phyloP scores from a whole-genome alignment of 2,888 invertebrate species.

The Drosophila affinis region DNA sequence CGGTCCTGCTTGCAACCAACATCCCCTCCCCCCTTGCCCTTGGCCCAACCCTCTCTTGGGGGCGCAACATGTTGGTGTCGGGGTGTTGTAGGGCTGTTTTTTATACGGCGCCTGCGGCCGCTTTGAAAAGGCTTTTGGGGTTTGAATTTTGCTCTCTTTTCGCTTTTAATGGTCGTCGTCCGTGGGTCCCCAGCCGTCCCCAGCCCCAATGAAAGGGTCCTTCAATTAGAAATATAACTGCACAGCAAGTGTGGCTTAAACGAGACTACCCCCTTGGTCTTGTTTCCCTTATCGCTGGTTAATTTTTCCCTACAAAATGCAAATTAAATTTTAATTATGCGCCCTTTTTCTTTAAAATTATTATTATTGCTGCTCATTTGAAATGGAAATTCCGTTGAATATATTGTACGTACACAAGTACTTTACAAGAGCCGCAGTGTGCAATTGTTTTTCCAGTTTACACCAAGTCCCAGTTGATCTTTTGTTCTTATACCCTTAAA shows the following conservation, averaged over 20 bases:
- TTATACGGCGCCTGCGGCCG: slow-evolving; percentile 53
- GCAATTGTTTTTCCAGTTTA: slow-evolving; percentile 33
- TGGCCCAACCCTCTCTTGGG: slow-evolving; percentile 41
- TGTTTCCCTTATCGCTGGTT: slow-evolving; percentile 26
- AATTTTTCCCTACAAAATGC: slow-evolving; percentile 50
- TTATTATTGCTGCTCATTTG: slow-evolving; percentile 36
- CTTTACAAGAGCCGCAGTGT: background rate
- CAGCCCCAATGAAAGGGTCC: slow-evolving; percentile 18
- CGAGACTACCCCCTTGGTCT: slow-evolving; percentile 12
- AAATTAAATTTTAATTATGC: slow-evolving; percentile 55
- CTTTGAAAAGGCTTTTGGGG: slow-evolving; percentile 24
- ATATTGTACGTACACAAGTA: background rate
- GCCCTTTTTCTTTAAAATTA: slow-evolving; percentile 18
- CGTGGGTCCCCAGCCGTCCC: background rate
- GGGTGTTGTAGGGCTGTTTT: slow-evolving; percentile 27
- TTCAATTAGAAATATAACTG: slow-evolving; percentile 56
- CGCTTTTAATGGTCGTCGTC: slow-evolving; percentile 28
- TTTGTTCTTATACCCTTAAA: background rate
- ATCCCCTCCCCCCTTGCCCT: background rate
- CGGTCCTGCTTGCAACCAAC: slow-evolving; percentile 15
- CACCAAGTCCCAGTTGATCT: background rate
- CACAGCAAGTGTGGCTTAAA: slow-evolving; percentile 49
- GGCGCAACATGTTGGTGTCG: slow-evolving; percentile 47
- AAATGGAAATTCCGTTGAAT: slow-evolving; percentile 53
- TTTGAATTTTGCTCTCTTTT: slow-evolving; percentile 7